Evolutionary conservation across 1,140 invertebrate species (phyloP).

Genomic region (Macrocentrus cingulum): DNA sequence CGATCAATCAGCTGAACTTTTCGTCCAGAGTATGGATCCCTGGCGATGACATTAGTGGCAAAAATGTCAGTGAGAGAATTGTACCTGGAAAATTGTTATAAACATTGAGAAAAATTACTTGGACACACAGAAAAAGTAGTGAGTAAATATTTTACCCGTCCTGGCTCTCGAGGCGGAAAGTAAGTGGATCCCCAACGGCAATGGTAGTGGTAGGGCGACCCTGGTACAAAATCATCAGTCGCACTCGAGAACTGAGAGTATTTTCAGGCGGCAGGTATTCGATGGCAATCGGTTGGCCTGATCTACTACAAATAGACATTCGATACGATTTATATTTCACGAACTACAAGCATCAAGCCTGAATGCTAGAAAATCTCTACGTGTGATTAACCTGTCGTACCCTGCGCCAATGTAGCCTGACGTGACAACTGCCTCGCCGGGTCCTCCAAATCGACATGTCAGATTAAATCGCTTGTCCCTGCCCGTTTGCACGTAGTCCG

Average conservation of each 20-base stretch:
- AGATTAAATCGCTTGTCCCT: slow-evolving; percentile 89
- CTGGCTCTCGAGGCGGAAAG: slow-evolving; percentile 85
- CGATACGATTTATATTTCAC: slow-evolving; percentile 9
- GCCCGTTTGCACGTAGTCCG: slow-evolving; percentile 88
- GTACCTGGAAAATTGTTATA: slow-evolving; percentile 53
- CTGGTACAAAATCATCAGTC: slow-evolving; percentile 83
- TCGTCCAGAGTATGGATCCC: slow-evolving; percentile 88
- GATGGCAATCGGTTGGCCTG: slow-evolving; percentile 86
- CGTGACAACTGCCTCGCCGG: slow-evolving; percentile 88
- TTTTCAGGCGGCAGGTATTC: slow-evolving; percentile 90
- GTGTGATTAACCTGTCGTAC: slow-evolving; percentile 61
- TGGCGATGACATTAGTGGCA: slow-evolving; percentile 89
- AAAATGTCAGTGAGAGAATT: slow-evolving; percentile 89
- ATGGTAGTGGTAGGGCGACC: slow-evolving; percentile 89
- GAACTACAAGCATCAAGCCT: background rate
- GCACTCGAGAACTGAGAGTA: slow-evolving; percentile 82
- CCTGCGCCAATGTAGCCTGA: slow-evolving; percentile 91
- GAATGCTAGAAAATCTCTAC: slow-evolving; percentile 23
- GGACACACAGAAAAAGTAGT: too few species aligned
- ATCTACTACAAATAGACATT: slow-evolving; percentile 61
- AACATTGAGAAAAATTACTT: background rate
- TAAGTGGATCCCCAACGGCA: slow-evolving; percentile 89
- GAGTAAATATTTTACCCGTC: slow-evolving; percentile 62
- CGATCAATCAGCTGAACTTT: slow-evolving; percentile 88
- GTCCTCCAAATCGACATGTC: slow-evolving; percentile 86